Evolutionary conservation across 2,888 invertebrate species (phyloP), one percentile per base, ranked within the genome.

Genomic region (Crioceris asparagi): DNA sequence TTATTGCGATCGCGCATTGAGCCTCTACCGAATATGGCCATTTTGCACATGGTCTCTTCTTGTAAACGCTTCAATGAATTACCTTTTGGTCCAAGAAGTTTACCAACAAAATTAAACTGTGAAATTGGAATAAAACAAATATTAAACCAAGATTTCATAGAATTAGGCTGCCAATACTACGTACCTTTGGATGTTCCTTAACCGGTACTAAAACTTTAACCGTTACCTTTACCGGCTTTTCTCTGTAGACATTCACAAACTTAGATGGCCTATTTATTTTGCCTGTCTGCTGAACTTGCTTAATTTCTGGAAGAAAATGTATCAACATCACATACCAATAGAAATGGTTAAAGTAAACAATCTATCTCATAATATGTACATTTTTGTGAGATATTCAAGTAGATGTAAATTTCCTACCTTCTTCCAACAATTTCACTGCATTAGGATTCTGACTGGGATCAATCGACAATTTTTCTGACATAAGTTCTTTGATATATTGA

Each of bases 21-120:
- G 6, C 92, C 92, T 44, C 85, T 74, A 4, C 93, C 93, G 16
- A 93, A 71, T 8, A 93, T 88, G 17, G 92, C 88, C 88, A 93
- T 92, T 71, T 91, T 92, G 60, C 91, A 90, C 77, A 90, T 87
- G 8, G 92, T 92, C 64, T 91, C 91, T 61, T 92, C 91, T 64
- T 92, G 92, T 17, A 93, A 72, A 46, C 90, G 73, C 64, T 91
- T 91, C 61, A 93, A 67, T 0, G 92, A 90, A 66, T 88, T 90
- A 35, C 92, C 93, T 66, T 91, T 92, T 11, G 92, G 92, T 2
- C 93, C 93, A 54, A 93, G 69, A 44, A 93, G 74, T 65, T 92
- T 92, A 5, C 93, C 93, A 46, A 93, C 92, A 69, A 93, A 93
- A 68, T 93, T 93, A 64, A 91, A 92, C 92, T 91, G 73, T 10